These are phyloP conservation scores for Porites divaricata DNA, from an alignment of 92 coral and sea anemone genomes.

Conservation along the genomic window DNA sequence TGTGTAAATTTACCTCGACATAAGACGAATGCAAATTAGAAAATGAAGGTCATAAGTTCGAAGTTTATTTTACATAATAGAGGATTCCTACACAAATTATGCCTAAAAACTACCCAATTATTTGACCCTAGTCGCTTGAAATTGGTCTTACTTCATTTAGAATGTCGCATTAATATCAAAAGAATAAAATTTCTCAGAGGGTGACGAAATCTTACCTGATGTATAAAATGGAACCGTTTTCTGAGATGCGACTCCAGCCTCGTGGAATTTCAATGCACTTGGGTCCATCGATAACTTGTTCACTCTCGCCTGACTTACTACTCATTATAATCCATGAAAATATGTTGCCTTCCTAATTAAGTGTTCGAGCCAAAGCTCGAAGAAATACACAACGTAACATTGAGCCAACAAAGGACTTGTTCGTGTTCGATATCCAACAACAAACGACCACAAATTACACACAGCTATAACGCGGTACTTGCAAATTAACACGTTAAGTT, in stretches of 20 bases:
- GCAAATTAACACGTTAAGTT: neutral
- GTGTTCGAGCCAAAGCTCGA: conserved; percentile 33
- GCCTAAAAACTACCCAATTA: neutral
- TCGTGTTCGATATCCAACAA: conserved; percentile 47
- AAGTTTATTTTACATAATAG: neutral
- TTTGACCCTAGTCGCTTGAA: neutral
- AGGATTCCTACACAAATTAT: neutral
- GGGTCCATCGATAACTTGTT: conserved; percentile 60
- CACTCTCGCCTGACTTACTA: conserved; percentile 63
- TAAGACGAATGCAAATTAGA: neutral
- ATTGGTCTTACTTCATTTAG: neutral
- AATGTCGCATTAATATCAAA: neutral
- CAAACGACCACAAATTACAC: conserved; percentile 20
- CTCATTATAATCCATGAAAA: conserved; percentile 89
- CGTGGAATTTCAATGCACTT: conserved; percentile 90
- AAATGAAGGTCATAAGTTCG: neutral
- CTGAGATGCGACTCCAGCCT: conserved; percentile 95
- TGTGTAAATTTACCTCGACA: neutral
- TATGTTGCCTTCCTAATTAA: conserved; percentile 20
- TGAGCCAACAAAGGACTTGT: conserved; percentile 55
- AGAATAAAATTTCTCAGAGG: neutral
- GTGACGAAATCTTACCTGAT: conserved; percentile 76
- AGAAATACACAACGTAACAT: conserved; percentile 73
- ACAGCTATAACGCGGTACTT: neutral
- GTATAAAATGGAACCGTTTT: conserved; percentile 91